Evolutionary conservation across 2,113 vertebrate genomes (phyloP).

Genomic region (Hemiprocne comata): DNA sequence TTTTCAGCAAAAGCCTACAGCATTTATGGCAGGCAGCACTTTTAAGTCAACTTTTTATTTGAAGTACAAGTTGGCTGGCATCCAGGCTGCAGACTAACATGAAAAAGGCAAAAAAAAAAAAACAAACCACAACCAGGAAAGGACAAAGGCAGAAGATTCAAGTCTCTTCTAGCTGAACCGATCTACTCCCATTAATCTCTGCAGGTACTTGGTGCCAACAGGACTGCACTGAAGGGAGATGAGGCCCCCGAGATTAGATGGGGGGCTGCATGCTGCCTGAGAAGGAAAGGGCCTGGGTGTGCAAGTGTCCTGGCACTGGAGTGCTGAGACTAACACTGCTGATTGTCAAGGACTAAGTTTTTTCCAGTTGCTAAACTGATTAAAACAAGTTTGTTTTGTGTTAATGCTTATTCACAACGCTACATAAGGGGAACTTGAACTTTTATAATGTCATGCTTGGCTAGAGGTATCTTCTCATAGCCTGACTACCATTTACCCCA

Average conservation of each 20-base stretch:
- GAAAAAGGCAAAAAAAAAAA: background rate
- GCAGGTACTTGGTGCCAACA: background rate
- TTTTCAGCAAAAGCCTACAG: background rate
- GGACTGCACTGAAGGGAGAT: background rate
- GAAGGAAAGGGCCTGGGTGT: rapidly evolving
- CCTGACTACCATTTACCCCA: background rate
- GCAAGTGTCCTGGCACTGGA: background rate
- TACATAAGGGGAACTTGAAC: background rate
- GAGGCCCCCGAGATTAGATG: background rate
- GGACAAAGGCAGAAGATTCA: background rate
- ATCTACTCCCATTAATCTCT: background rate
- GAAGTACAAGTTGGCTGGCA: background rate
- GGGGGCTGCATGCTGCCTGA: rapidly evolving
- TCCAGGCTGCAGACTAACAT: background rate
- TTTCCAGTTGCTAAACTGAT: conserved; percentile 20
- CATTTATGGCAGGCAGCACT: background rate
- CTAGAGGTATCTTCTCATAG: background rate
- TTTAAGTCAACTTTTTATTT: conserved; percentile 9
- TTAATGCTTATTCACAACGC: background rate
- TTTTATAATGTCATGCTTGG: background rate
- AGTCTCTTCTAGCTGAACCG: background rate
- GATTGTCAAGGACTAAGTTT: background rate
- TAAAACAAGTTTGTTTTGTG: background rate
- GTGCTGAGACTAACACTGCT: background rate
- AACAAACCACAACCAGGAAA: background rate